Evolutionary conservation across 2,113 vertebrate species (phyloP), one percentile per base, ranked within the genome.

Genomic region (Elaphurus davidianus): DNA sequence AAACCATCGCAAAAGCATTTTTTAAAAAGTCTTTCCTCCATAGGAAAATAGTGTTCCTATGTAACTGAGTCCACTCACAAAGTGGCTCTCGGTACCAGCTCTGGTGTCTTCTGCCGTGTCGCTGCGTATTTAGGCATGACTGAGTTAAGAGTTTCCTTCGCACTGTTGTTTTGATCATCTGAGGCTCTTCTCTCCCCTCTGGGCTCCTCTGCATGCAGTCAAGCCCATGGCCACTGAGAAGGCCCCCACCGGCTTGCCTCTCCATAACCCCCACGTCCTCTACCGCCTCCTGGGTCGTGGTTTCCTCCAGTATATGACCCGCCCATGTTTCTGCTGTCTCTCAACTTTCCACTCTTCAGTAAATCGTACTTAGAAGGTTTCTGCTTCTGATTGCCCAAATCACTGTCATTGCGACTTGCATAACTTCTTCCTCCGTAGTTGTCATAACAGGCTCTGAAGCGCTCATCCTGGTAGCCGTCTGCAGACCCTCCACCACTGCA

Each of bases 131-230:
- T 99, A 99, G 99, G 99, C 99, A 99, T 99, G 99, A 99, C 99
- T 99, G 99, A 99, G 99, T 99, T 99, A 99, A 99, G 99, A 98
- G 99, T 99, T 99, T 99, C 99, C 99, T 99, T 99, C 99, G 99
- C 99, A 99, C 99, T 99, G 99, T 99, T 99, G 99, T 99, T 99
- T 99, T 99, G 98, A 99, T 99, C 99, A 99, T 99, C 99, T 99
- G 99, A 99, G 99, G 99, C 99, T 99, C 99, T 99, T 99, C 99
- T 99, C 99, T 99, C 99, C 99, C 99, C 99, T 99, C 99, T 99
- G 99, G 99, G 99, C 99, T 99, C 99, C 99, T 99, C 99, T 99
- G 99, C 99, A 99, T 99, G 99, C 99, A 99, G 99, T 99, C 99
- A 99, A 99, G 99, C 99, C 99, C 47, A 21, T 0, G 45, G 30